These are phyloP conservation scores for Oxycera nigricornis DNA, from an alignment of 2,888 invertebrate genomes.

Conservation along the genomic window DNA sequence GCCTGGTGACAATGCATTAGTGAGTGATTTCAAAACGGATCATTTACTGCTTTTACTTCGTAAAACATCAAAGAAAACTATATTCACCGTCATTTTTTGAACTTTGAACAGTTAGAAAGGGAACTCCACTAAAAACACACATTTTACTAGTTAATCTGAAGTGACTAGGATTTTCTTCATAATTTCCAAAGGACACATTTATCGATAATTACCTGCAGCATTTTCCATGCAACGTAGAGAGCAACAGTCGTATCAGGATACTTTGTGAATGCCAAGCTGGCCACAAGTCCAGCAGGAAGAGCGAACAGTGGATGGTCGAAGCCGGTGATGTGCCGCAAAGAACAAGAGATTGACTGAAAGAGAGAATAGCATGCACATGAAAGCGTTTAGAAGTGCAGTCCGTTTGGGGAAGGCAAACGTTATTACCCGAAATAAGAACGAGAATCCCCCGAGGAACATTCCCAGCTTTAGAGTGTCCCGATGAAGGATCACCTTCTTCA, in stretches of 20 bases:
- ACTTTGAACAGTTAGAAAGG: too few relatives aligned
- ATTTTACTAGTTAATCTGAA: too few relatives aligned
- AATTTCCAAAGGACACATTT: too few relatives aligned
- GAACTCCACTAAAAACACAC: too few relatives aligned
- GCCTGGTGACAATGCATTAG: too few relatives aligned
- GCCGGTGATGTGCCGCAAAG: conserved; percentile 68
- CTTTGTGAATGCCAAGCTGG: conserved; percentile 73
- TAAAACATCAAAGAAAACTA: too few relatives aligned
- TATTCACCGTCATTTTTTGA: too few relatives aligned
- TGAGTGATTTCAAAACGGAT: too few relatives aligned
- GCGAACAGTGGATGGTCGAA: conserved; percentile 71
- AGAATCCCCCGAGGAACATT: conserved; percentile 73
- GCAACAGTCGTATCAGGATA: conserved; percentile 81
- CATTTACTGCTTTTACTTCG: too few relatives aligned
- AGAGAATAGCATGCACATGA: too few relatives aligned
- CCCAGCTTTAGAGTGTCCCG: conserved; percentile 69
- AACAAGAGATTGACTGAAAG: conserved; percentile 70
- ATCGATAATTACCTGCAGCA: conserved; percentile 70
- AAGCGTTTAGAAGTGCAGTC: neutral
- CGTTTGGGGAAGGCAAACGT: neutral
- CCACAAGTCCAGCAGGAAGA: conserved; percentile 73
- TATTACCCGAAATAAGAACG: conserved; percentile 72
- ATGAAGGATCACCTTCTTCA: conserved; percentile 65
- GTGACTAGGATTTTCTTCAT: too few relatives aligned
- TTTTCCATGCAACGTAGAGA: conserved; percentile 84